A percentile compares a stretch with the other conserved stretches of the same genome.
Conservation (phyloP, 2,888 invertebrate genomes). For the Drosophila cyrtoloma region DNA sequence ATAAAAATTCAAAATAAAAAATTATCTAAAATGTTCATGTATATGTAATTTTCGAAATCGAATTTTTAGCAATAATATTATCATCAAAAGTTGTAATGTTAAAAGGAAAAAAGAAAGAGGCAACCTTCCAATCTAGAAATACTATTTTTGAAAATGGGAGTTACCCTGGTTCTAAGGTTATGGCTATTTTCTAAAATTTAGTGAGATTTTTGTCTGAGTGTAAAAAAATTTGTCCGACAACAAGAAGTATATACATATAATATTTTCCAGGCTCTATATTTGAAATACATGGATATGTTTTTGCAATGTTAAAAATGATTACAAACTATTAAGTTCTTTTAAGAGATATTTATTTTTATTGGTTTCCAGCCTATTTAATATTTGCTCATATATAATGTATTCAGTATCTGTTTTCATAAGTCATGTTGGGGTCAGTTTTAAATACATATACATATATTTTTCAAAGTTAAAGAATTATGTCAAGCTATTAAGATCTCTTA, state of each 20-base stretch:
- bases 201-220: not conserved
- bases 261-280: not conserved
- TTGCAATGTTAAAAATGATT: not conserved
- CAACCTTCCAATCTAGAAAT: no score
- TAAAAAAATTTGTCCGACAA: accelerated
- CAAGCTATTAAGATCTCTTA: accelerated
- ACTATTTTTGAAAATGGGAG: not conserved
- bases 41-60: not conserved
- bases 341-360: not conserved
- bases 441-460: not conserved
- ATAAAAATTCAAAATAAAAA: not conserved
- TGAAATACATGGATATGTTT: not conserved
- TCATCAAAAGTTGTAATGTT: no score
- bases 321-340: not conserved
- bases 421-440: not conserved
- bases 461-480: not conserved
- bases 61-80: not conserved
- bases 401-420: not conserved
- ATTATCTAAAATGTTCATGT: not conserved
- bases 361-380: not conserved
- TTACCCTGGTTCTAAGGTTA: not conserved
- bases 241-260: not conserved
- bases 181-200: not conserved
- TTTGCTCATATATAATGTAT: not conserved
- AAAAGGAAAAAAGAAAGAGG: not conserved